Percentiles rank a stretch among this genome's conserved stretches.
Evolutionary conservation across 1,140 invertebrate genomes (phyloP).

Genomic region (Scaptodrosophila lebanonensis): DNA sequence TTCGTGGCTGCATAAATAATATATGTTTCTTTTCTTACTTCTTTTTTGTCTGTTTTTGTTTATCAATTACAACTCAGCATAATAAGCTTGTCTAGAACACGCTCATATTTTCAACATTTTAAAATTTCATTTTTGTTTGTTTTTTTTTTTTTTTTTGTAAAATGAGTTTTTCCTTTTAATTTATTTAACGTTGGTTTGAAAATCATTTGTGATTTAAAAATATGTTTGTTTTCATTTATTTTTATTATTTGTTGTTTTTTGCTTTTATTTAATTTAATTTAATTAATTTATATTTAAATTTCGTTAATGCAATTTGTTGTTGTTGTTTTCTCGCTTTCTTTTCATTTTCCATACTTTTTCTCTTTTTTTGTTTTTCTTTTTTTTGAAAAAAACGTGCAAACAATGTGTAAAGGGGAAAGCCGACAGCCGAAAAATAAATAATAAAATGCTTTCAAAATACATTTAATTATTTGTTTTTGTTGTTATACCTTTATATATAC

Average conservation of each 20-base stretch:
- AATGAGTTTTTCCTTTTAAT: slow-evolving; percentile 27
- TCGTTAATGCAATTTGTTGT: slow-evolving; percentile 63
- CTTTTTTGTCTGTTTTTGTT: slow-evolving; percentile 1
- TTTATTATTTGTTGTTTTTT: slow-evolving; percentile 38
- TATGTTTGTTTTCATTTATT: slow-evolving; percentile 43
- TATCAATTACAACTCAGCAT: not conserved
- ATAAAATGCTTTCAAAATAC: slow-evolving; percentile 73
- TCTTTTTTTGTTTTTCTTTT: slow-evolving; percentile 40
- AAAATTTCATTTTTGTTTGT: not conserved
- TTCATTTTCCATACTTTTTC: slow-evolving; percentile 40
- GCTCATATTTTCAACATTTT: slow-evolving; percentile 7
- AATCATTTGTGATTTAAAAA: slow-evolving; percentile 42
- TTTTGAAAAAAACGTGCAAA: slow-evolving; percentile 83
- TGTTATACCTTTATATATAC: slow-evolving; percentile 6
- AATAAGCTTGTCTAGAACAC: too few relatives aligned
- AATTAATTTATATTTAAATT: slow-evolving; percentile 71
- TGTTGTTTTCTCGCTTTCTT: slow-evolving; percentile 51
- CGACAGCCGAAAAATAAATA: slow-evolving; percentile 80
- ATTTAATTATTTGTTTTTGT: slow-evolving; percentile 61
- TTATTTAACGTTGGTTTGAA: slow-evolving; percentile 4
- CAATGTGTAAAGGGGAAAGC: slow-evolving; percentile 93
- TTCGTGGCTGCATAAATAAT: not conserved
- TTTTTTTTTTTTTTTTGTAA: not conserved
- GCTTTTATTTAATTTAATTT: slow-evolving; percentile 58
- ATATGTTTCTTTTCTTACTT: too few relatives aligned